Evolutionary conservation across 1,140 invertebrate species (phyloP).

Genomic region (Drosophila nikananu): DNA sequence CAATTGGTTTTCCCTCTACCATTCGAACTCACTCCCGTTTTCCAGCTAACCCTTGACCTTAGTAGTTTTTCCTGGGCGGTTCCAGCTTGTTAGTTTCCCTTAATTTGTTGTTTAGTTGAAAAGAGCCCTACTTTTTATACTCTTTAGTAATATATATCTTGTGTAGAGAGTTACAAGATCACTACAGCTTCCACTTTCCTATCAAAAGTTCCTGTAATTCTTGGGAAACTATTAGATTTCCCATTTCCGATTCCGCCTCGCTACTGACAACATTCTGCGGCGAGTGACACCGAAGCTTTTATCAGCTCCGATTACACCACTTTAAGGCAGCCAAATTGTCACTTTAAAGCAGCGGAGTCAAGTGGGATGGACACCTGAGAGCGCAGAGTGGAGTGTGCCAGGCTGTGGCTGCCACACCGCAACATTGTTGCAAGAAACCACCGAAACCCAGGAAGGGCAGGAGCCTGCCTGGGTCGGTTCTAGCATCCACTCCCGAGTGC

Average conservation of each 20-base stretch:
- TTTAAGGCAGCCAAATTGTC: conserved; percentile 78
- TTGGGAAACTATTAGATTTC: not conserved
- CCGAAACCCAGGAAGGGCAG: conserved; percentile 71
- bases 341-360: conserved; percentile 61
- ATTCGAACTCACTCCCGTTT: conserved; percentile 6
- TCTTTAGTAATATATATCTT: too few relatives aligned
- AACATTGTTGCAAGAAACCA: conserved; percentile 82
- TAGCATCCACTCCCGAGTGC: not conserved
- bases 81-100: conserved; percentile 13
- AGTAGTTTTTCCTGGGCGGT: conserved; percentile 5
- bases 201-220: not conserved
- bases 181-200: too few relatives aligned
- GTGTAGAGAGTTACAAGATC: not conserved
- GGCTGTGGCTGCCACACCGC: conserved; percentile 74
- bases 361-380: conserved; percentile 69
- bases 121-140: too few relatives aligned
- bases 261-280: not conserved
- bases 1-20: conserved; percentile 18
- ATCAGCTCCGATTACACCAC: conserved; percentile 79
- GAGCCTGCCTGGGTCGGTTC: conserved; percentile 6
- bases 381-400: conserved; percentile 36
- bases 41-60: conserved; percentile 49
- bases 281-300: conserved; percentile 70
- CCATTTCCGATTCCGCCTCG: not conserved
- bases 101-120: too few relatives aligned